phyloP scores from a whole-genome alignment of 2,797 vertebrate genomes.

The Phalloptychus januarius region DNA sequence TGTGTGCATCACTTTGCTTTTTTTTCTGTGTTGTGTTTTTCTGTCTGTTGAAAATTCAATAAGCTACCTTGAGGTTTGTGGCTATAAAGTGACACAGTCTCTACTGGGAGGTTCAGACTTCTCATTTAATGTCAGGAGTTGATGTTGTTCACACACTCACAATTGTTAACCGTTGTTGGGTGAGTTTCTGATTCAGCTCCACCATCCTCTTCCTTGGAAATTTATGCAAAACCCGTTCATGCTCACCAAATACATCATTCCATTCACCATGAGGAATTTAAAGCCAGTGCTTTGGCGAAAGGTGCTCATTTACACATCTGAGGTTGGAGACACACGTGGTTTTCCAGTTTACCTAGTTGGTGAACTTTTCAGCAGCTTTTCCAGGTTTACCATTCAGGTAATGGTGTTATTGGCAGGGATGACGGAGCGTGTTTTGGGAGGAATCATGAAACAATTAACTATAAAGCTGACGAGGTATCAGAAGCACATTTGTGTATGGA shows the following conservation, averaged over 20 bases:
- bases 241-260: background rate
- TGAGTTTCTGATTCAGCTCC: background rate
- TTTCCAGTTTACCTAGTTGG: conserved; percentile 40
- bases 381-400: conserved; percentile 31
- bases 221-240: background rate
- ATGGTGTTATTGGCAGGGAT: conserved; percentile 1
- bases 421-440: conserved; percentile 26
- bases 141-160: background rate
- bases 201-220: background rate
- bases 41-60: background rate
- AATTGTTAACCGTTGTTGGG: background rate
- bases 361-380: conserved; percentile 34
- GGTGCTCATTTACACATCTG: conserved; percentile 27
- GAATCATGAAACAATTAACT: conserved; percentile 37
- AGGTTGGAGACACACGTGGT: conserved; percentile 37
- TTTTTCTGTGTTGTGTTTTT: background rate
- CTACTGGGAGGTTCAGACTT: background rate
- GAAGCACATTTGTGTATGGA: conserved; percentile 19
- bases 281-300: background rate
- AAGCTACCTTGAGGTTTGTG: background rate
- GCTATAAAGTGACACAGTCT: background rate
- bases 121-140: background rate
- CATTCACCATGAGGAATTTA: background rate
- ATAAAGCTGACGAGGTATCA: conserved; percentile 39
- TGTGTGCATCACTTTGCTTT: too few species aligned